Percentiles rank a stretch among this genome's conserved stretches.
Conservation (phyloP, 1,140 invertebrate genomes). For the Drusus annulatus region DNA sequence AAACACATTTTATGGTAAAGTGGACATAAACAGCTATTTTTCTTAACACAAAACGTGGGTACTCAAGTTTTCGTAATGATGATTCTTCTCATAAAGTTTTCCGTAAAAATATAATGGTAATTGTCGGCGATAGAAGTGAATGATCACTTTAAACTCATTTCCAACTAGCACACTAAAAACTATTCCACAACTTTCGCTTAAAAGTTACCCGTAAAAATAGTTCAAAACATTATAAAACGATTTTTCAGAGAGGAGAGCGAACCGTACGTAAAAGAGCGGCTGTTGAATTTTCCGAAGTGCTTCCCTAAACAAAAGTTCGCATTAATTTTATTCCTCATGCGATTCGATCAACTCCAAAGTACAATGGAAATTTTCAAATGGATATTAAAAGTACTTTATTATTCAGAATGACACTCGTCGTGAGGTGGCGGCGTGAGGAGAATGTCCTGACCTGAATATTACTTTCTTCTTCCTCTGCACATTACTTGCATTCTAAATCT, state of each 20-base stretch:
- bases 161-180: neutral
- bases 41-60: too few species aligned
- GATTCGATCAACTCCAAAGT: neutral
- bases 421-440: neutral
- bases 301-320: neutral
- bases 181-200: neutral
- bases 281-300: neutral
- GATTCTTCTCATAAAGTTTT: too few species aligned
- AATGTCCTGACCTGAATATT: slow-evolving; percentile 3
- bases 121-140: neutral
- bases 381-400: neutral
- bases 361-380: neutral
- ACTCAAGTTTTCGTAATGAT: too few species aligned
- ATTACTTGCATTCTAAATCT: neutral
- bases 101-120: too few species aligned
- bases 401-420: neutral
- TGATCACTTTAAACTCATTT: slow-evolving; percentile 5
- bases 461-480: neutral
- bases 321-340: slow-evolving; percentile 18
- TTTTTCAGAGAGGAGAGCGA: neutral
- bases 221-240: slow-evolving; percentile 5
- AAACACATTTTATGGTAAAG: too few species aligned
- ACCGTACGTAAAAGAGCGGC: neutral
- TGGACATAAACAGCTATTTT: too few species aligned
- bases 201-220: neutral